These are phyloP conservation scores for Cylloceria caligata DNA, from an alignment of 2,888 invertebrate genomes.

Conservation along the genomic window DNA sequence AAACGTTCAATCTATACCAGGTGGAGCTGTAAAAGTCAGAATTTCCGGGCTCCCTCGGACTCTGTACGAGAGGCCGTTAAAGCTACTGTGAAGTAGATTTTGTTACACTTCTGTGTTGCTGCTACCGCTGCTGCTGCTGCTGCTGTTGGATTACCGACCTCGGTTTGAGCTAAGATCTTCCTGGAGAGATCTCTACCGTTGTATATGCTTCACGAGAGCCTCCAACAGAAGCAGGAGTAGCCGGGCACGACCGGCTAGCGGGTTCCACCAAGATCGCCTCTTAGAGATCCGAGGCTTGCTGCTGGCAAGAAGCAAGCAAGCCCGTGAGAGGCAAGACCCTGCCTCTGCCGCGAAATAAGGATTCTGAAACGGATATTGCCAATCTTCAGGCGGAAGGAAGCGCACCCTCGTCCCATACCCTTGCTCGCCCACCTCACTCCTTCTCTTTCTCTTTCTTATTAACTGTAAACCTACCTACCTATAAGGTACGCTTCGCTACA, in stretches of 20 bases:
- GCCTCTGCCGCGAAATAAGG: conserved; percentile 73
- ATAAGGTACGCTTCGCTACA: conserved; percentile 2
- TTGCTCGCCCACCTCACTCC: background rate
- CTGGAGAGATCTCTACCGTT: conserved; percentile 4
- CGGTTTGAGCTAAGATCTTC: conserved; percentile 8
- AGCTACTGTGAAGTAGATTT: conserved; percentile 14
- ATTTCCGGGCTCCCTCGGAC: conserved; percentile 8
- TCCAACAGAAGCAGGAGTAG: conserved; percentile 43
- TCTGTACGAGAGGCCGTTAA: background rate
- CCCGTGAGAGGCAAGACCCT: conserved; percentile 37
- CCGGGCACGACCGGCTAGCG: conserved; percentile 31
- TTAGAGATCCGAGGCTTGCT: conserved; percentile 24
- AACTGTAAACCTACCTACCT: conserved; percentile 15
- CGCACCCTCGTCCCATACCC: conserved; percentile 66
- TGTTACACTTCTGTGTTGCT: background rate
- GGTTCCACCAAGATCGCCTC: conserved; percentile 46
- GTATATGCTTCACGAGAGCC: background rate
- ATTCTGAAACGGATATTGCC: conserved; percentile 78
- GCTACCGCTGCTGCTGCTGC: background rate
- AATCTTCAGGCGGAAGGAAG: conserved; percentile 78
- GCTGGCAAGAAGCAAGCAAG: background rate
- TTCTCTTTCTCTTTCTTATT: background rate
- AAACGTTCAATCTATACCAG: background rate
- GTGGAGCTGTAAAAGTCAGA: conserved; percentile 17
- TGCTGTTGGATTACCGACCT: conserved; percentile 7